Evolutionary conservation across 2,888 invertebrate genomes (phyloP), one percentile per base, ranked within the genome.

Genomic region (Dolomedes plantarius): DNA sequence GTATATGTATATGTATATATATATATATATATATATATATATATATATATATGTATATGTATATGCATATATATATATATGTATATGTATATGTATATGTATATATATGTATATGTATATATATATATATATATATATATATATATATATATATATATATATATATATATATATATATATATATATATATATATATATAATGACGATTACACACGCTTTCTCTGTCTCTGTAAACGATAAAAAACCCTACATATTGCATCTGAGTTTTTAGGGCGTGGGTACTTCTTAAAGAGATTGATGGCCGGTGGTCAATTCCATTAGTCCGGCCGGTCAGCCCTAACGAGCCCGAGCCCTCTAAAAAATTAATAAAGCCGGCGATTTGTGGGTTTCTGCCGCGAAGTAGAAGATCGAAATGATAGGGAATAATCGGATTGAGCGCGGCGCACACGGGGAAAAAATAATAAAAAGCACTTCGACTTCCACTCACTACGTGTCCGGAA

Each of bases 281-380:
- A 29, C 64, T 64, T 46, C 46, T 16, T n/a, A 16, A 39, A 75
- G 68, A 81, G 82, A 82, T 75, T 69, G 75, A 82, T 82, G 69
- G 46, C 31, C 65, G 32, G 19, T 31, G 67, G 23, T 28, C 69
- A 75, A 36, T 11, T 28, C 75, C 82, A 82, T 82, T 82, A 82
- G 75, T 36, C 6, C 6, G 36, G 36, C 36, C 36, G 36, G 36
- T 46, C 46, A 46, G 46, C 16, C 46, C 46, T 75, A 74, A 81
- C 74, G 56, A 74, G 74, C 75, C 39, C 62, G 31, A 36, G 39
- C 50, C 69, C 64, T 82, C 82, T 82, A 82, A 82, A 82, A 82
- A 82, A 82, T 82, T 82, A 82, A 82, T 82, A 82, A n/a, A 69
- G 19, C 31, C 56, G 19, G 36, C 28, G 69, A 78, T 78, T 36